Evolutionary conservation across 2,888 invertebrate genomes (phyloP).

Genomic region (Germaria angustata): DNA sequence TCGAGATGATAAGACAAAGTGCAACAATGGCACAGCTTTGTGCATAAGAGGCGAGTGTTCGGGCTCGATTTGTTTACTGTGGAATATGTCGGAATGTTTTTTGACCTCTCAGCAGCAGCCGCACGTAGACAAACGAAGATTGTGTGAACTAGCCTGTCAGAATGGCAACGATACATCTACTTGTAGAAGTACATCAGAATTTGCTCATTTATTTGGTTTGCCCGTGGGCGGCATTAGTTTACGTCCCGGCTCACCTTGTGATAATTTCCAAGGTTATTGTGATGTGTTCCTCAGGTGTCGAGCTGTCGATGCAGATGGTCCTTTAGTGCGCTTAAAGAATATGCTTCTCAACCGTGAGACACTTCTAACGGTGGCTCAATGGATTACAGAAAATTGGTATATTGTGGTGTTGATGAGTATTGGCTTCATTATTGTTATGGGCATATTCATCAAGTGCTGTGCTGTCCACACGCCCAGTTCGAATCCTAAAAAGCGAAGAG

Average conservation of each 20-base stretch:
- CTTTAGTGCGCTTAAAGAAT: slow-evolving; percentile 97
- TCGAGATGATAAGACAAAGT: slow-evolving; percentile 93
- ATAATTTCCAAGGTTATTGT: slow-evolving; percentile 99
- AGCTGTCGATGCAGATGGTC: slow-evolving; percentile 99
- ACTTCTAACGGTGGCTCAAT: slow-evolving; percentile 91
- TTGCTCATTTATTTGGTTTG: slow-evolving; percentile 86
- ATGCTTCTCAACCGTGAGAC: slow-evolving; percentile 95
- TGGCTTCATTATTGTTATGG: slow-evolving; percentile 96
- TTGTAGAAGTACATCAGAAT: slow-evolving; percentile 93
- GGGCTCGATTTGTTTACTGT: slow-evolving; percentile 96
- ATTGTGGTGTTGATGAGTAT: slow-evolving; percentile 95
- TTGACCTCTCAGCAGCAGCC: slow-evolving; percentile 88
- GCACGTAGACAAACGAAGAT: slow-evolving; percentile 89
- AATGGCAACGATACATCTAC: slow-evolving; percentile 87
- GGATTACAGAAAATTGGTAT: slow-evolving; percentile 98
- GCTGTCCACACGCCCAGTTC: slow-evolving; percentile 99
- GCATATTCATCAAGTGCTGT: slow-evolving; percentile 98
- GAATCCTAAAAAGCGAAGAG: slow-evolving; percentile 98
- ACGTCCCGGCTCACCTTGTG: slow-evolving; percentile 97
- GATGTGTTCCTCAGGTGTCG: slow-evolving; percentile 99
- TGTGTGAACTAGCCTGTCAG: slow-evolving; percentile 99
- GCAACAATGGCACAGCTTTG: slow-evolving; percentile 94
- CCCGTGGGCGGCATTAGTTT: slow-evolving; percentile 91
- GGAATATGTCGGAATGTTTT: slow-evolving; percentile 97
- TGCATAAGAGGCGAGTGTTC: slow-evolving; percentile 95